These are phyloP conservation scores for Gastrophryne carolinensis DNA, from an alignment of 2,797 vertebrate species.

Conservation along the genomic window DNA sequence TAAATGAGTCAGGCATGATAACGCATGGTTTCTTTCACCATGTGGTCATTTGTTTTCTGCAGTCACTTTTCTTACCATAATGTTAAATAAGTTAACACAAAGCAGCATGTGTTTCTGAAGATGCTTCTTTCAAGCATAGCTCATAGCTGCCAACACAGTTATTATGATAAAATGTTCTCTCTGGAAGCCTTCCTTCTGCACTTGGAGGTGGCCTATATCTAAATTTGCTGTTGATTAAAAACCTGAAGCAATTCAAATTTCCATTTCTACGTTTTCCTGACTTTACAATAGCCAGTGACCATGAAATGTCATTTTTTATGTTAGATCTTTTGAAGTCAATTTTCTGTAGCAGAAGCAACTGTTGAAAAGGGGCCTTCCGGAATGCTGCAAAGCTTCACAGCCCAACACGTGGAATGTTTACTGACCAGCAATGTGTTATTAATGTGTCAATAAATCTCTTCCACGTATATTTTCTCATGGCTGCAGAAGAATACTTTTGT, in stretches of 20 bases:
- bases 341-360: constrained; percentile 14
- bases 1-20: neutral
- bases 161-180: constrained; percentile 26
- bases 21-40: constrained; percentile 56
- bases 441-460: constrained; percentile 21
- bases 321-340: neutral
- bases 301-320: constrained; percentile 26
- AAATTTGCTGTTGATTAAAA: constrained; percentile 29
- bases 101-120: constrained; percentile 55
- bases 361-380: constrained; percentile 8
- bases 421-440: constrained; percentile 23
- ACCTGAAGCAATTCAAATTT: constrained; percentile 17
- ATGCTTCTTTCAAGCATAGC: constrained; percentile 44
- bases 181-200: constrained; percentile 1
- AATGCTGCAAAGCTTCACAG: neutral
- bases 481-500: constrained; percentile 31
- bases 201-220: neutral
- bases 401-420: constrained; percentile 6
- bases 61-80: constrained; percentile 55
- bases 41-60: neutral
- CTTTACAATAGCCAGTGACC: constrained; percentile 26
- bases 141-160: constrained; percentile 11
- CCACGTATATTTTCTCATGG: neutral
- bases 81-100: constrained; percentile 58
- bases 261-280: constrained; percentile 14